Evolutionary conservation across 2,888 invertebrate genomes (phyloP).

Genomic region (Ecdyonurus torrentis): DNA sequence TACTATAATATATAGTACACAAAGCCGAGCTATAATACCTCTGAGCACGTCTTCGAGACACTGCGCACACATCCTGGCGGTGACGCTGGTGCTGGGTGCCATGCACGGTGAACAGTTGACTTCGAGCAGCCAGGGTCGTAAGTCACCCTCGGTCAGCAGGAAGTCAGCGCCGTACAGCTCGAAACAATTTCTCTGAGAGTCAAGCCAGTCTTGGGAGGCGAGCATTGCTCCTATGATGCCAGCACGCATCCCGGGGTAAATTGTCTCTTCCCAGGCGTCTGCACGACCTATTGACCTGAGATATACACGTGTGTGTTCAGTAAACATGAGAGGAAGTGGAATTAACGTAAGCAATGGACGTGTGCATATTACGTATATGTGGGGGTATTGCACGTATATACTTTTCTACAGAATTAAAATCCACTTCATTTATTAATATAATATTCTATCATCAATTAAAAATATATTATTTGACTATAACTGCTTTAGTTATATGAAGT

Average conservation of each 20-base stretch:
- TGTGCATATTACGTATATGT: no score
- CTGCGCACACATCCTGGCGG: constrained; percentile 61
- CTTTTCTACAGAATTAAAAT: no score
- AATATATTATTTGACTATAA: no score
- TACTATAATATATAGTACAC: no score
- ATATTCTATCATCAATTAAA: no score
- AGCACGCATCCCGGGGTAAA: constrained; percentile 73
- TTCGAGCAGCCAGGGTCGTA: constrained; percentile 78
- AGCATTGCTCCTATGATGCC: constrained; percentile 66
- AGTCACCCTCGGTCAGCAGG: constrained; percentile 69
- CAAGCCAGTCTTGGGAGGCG: constrained; percentile 42
- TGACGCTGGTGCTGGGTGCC: constrained; percentile 68
- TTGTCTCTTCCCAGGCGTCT: constrained; percentile 49
- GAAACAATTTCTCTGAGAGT: constrained; percentile 35
- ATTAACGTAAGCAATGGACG: no score
- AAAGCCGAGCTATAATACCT: no score
- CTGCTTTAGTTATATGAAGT: no score
- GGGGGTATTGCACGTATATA: no score
- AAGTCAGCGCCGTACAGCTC: constrained; percentile 89
- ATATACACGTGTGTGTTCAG: no score
- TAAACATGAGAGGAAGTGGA: no score
- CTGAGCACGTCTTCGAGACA: constrained; percentile 74
- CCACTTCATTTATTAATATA: no score
- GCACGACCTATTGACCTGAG: constrained; percentile 20
- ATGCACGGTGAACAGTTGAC: constrained; percentile 83